These are phyloP conservation scores for Sisyra terminalis DNA, from an alignment of 2,888 invertebrate species.

Conservation along the genomic window DNA sequence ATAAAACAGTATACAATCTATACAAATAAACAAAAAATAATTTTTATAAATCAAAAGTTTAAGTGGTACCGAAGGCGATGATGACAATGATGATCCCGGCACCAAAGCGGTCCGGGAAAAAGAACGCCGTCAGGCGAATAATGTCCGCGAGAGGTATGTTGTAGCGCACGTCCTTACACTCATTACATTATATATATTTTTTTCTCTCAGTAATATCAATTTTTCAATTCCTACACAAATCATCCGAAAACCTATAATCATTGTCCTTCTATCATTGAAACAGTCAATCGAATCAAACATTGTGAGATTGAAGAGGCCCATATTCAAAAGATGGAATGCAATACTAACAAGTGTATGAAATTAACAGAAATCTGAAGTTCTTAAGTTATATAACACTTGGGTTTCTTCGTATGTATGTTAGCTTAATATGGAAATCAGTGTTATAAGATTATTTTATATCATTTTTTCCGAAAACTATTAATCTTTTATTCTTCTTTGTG, in stretches of 20 bases:
- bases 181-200: slow-evolving; percentile 4
- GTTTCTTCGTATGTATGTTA: not conserved
- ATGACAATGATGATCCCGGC: slow-evolving; percentile 67
- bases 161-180: slow-evolving; percentile 24
- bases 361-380: not conserved
- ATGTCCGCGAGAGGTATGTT: slow-evolving; percentile 87
- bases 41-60: slow-evolving; percentile 32
- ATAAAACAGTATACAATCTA: not conserved
- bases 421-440: not conserved
- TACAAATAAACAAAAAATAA: not conserved
- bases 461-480: no score
- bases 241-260: not conserved
- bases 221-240: not conserved
- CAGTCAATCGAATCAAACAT: no score
- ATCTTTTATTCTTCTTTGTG: no score
- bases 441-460: no score
- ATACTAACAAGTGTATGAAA: no score
- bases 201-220: slow-evolving; percentile 7
- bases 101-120: slow-evolving; percentile 87
- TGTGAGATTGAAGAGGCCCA: slow-evolving; percentile 23
- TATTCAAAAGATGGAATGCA: slow-evolving; percentile 33
- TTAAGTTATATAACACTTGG: not conserved
- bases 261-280: slow-evolving; percentile 2
- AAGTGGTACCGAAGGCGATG: slow-evolving; percentile 54
- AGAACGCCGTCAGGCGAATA: slow-evolving; percentile 92